Percentiles rank a stretch among this genome's conserved stretches.
Evolutionary conservation across 2,888 invertebrate species (phyloP).

Genomic region (Emmelina monodactyla): DNA sequence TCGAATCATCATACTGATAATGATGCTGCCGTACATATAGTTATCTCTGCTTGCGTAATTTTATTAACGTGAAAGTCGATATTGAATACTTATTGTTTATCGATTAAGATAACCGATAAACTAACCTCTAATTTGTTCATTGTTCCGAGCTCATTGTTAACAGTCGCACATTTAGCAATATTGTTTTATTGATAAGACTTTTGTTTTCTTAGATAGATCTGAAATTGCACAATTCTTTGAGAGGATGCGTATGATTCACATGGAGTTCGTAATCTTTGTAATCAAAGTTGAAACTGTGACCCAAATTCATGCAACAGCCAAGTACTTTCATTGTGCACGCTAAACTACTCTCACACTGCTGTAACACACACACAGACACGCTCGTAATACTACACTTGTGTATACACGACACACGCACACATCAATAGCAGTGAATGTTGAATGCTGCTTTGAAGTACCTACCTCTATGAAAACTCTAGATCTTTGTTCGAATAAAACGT

Average conservation of each 20-base stretch:
- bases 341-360: conserved; percentile 34
- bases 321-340: conserved; percentile 64
- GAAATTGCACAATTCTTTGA: conserved; percentile 8
- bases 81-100: no score
- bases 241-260: conserved; percentile 61
- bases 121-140: no score
- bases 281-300: conserved; percentile 63
- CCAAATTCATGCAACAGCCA: conserved; percentile 60
- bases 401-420: conserved; percentile 12
- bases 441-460: background rate
- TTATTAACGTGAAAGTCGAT: no score
- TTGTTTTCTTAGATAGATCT: background rate
- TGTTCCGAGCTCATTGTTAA: no score
- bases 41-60: no score
- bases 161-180: background rate
- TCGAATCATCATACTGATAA: no score
- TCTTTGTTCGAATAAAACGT: no score
- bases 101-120: no score
- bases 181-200: background rate
- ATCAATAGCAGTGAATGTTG: conserved; percentile 17
- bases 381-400: background rate
- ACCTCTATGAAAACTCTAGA: no score
- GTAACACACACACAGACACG: conserved; percentile 9
- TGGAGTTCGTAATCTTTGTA: conserved; percentile 57
- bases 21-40: no score